Base-by-base conservation (phyloP, 2,113 vertebrate species). In the Jaculus jaculus region DNA sequence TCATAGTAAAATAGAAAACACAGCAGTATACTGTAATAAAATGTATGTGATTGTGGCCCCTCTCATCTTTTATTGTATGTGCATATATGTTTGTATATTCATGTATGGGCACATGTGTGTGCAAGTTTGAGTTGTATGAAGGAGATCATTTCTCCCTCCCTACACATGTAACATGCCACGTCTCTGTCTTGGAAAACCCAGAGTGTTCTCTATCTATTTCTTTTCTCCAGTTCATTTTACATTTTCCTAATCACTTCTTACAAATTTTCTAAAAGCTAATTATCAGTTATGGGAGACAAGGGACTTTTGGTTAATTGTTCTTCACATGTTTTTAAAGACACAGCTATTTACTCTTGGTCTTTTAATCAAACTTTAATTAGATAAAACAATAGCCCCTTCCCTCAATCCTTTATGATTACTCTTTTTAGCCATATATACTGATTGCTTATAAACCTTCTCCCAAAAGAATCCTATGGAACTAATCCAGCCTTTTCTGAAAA, bases 341-440 rank as follows among this genome's bases (percentile, higher is more conserved):
- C 11, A 66, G 9, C 26, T 84, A 72, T 60, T 81, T 15, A 10
- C 12, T 81, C 23, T 60, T 79, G 16, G 63, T 63, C 34, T 63
- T 83, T 88, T 86, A 92, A 82, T 84, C 51, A 75, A 89, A 60
- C 6, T 26, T 78, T 88, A 89, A 74, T 39, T 71, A 72, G 23
- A 79, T 66, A 37, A 30, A 63, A 20, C 30, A 71, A 68, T n/a
- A 61, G 51, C 71, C 16, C 17, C 83, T 80, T 37, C 32, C 3
- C 37, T 28, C 28, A 92, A 72, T 93, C 91, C 75, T 60, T 84
- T 89, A 78, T 72, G 26, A 93, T 80, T 54, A 93, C 58, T 84
- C 13, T 26, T 91, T 84, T 47, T 65, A 32, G 63, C 63, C 54
- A 88, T 18, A 28, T 69, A 58, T 34, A 32, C 58, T 20, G 8